Evolutionary conservation across 2,888 invertebrate genomes (phyloP).

Genomic region (Prenolepis imparis): DNA sequence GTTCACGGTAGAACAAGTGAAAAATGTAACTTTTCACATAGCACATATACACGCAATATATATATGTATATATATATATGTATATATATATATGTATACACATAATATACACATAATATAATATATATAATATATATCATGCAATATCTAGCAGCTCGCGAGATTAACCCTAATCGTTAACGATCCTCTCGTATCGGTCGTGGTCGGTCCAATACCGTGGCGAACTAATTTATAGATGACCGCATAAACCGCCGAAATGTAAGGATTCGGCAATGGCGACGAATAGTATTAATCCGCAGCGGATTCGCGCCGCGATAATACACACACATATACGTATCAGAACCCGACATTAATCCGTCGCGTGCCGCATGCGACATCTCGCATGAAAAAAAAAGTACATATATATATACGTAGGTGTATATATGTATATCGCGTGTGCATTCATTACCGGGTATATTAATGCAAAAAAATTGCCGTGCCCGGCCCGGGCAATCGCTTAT

Average conservation of each 20-base stretch:
- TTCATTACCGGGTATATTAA: slow-evolving; percentile 56
- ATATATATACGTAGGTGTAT: background rate
- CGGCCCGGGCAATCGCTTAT: slow-evolving; percentile 50
- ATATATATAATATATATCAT: background rate
- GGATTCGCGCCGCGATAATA: slow-evolving; percentile 27
- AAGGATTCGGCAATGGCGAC: slow-evolving; percentile 44
- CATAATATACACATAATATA: background rate
- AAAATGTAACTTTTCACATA: slow-evolving; percentile 22
- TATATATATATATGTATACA: background rate
- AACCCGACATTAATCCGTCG: slow-evolving; percentile 57
- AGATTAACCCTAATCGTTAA: slow-evolving; percentile 47
- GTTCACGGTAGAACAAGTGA: background rate
- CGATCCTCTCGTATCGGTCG: slow-evolving; percentile 25
- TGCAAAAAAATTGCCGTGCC: slow-evolving; percentile 59
- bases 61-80: slow-evolving; percentile 3
- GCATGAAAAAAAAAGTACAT: background rate
- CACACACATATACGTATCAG: background rate
- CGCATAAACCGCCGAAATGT: slow-evolving; percentile 48
- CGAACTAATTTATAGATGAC: slow-evolving; percentile 46
- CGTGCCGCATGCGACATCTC: slow-evolving; percentile 61
- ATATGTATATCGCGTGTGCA: slow-evolving; percentile 53
- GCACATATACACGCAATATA: too few relatives aligned
- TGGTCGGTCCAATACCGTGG: slow-evolving; percentile 24
- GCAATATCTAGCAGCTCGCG: background rate
- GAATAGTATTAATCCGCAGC: slow-evolving; percentile 43